Evolutionary conservation across 1,140 invertebrate species (phyloP).

Genomic region (Heliothis subflexa): DNA sequence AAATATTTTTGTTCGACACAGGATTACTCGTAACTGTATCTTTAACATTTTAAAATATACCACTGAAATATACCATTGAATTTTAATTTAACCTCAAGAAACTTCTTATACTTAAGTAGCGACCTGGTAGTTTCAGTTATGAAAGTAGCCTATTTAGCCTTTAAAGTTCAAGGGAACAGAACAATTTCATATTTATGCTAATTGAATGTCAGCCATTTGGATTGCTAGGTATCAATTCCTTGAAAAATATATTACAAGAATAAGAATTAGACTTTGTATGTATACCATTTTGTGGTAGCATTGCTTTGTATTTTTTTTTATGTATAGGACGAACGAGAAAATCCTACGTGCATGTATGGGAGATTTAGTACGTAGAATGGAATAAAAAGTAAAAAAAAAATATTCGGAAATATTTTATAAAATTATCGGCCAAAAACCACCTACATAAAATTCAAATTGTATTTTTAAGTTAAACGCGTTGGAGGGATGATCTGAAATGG

Average conservation of each 20-base stretch:
- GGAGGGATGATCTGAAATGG: conserved; percentile 41
- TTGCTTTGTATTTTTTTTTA: background rate
- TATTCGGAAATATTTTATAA: background rate
- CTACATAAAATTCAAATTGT: conserved; percentile 18
- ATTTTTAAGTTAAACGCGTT: conserved; percentile 31
- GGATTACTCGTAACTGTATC: background rate
- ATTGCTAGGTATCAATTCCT: background rate
- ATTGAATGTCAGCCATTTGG: conserved; percentile 33
- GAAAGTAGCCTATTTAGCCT: conserved; percentile 6
- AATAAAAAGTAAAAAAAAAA: background rate
- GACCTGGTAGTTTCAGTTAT: background rate
- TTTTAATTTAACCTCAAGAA: background rate
- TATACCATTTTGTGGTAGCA: background rate
- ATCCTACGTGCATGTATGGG: too few relatives aligned
- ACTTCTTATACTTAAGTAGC: background rate
- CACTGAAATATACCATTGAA: background rate
- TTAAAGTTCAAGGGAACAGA: conserved; percentile 37
- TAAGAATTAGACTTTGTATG: background rate
- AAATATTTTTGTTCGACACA: too few relatives aligned
- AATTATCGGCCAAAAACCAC: background rate
- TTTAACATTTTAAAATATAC: background rate
- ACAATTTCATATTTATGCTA: conserved; percentile 1
- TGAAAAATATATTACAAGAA: conserved; percentile 12
- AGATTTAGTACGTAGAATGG: too few relatives aligned
- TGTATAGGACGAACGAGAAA: too few relatives aligned